These are phyloP conservation scores for Andrena minutula DNA, from an alignment of 2,888 invertebrate genomes.

Conservation along the genomic window DNA sequence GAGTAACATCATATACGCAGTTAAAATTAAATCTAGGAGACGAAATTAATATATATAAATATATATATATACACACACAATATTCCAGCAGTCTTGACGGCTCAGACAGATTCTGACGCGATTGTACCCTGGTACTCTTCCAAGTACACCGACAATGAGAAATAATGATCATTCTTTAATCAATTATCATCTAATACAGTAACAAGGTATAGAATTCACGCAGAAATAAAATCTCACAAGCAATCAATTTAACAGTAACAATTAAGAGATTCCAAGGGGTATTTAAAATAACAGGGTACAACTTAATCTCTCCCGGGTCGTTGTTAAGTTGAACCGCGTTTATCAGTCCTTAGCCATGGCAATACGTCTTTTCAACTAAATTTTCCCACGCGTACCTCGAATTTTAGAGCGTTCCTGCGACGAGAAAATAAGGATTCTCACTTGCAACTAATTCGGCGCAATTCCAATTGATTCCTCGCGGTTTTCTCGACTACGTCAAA, in stretches of 20 bases:
- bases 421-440: conserved; percentile 19
- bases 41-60: conserved; percentile 70
- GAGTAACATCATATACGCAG: conserved; percentile 63
- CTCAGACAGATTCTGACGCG: conserved; percentile 47
- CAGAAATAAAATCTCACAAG: conserved; percentile 56
- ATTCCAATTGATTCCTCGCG: conserved; percentile 5
- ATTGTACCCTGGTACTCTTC: conserved; percentile 43
- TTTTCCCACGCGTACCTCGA: conserved; percentile 8
- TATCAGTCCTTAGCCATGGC: conserved; percentile 27
- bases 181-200: conserved; percentile 50
- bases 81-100: conserved; percentile 72
- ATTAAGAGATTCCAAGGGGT: conserved; percentile 33
- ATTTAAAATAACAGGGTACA: conserved; percentile 48
- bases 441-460: neutral
- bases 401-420: conserved; percentile 4
- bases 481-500: conserved; percentile 7
- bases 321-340: conserved; percentile 33
- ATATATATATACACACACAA: neutral
- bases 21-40: conserved; percentile 58
- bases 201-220: conserved; percentile 57
- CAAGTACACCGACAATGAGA: conserved; percentile 24
- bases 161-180: conserved; percentile 15
- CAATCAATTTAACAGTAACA: conserved; percentile 54
- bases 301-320: conserved; percentile 58
- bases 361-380: conserved; percentile 16